Conservation (phyloP, 2,113 vertebrate genomes). For the Seriola rivoliana region DNA sequence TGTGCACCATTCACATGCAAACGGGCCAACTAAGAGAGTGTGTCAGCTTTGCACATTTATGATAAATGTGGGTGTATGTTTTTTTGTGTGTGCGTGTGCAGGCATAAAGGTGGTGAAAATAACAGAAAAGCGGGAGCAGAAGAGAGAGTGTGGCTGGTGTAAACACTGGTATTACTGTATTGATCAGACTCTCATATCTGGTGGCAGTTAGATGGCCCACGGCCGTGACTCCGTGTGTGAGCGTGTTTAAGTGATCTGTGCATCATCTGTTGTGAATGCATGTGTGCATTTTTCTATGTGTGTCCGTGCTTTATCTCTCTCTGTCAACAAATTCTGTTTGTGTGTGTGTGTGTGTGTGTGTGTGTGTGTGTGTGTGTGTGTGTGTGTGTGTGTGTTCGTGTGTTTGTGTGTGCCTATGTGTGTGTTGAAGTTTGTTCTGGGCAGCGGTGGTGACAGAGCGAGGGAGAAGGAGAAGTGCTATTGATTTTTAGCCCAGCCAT, state of each 20-base stretch:
- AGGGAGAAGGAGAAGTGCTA: slow-evolving; percentile 67
- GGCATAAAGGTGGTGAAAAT: slow-evolving; percentile 36
- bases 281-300: slow-evolving; percentile 34
- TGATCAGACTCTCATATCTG: slow-evolving; percentile 74
- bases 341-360: slow-evolving; percentile 10
- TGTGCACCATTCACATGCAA: slow-evolving; percentile 33
- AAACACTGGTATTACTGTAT: slow-evolving; percentile 77
- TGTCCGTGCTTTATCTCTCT: slow-evolving; percentile 24
- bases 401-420: slow-evolving; percentile 20
- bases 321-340: slow-evolving; percentile 33
- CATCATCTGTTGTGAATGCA: slow-evolving; percentile 49
- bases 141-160: slow-evolving; percentile 30
- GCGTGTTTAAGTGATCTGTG: slow-evolving; percentile 57
- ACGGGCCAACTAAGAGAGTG: background rate
- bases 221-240: slow-evolving; percentile 49
- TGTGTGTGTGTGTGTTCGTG: slow-evolving; percentile 25
- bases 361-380: slow-evolving; percentile 27
- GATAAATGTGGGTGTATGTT: slow-evolving; percentile 25
- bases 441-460: slow-evolving; percentile 61
- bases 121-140: slow-evolving; percentile 27
- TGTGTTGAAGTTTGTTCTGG: slow-evolving; percentile 68
- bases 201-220: slow-evolving; percentile 62
- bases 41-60: slow-evolving; percentile 43
- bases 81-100: background rate
- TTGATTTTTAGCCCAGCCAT: slow-evolving; percentile 73